phyloP scores from a whole-genome alignment of 2,113 vertebrate species.

The Poeciliopsis occidentalis region DNA sequence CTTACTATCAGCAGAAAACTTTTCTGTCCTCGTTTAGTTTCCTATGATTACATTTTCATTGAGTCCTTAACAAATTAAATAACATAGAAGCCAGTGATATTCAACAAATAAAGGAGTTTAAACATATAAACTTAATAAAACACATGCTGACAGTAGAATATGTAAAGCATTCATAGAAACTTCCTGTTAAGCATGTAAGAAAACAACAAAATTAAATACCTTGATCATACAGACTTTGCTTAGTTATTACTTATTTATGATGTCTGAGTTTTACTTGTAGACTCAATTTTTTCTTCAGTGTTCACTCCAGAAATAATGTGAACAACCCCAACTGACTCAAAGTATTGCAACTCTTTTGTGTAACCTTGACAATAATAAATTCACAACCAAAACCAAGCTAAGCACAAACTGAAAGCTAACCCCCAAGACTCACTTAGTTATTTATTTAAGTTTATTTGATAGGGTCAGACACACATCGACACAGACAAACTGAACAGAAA shows the following conservation, averaged over 20 bases:
- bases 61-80: neutral
- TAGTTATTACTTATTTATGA: neutral
- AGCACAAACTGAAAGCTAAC: neutral
- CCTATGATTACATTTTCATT: neutral
- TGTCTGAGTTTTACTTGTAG: neutral
- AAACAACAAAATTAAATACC: no score
- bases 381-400: neutral
- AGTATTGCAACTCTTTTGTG: neutral
- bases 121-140: neutral
- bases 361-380: neutral
- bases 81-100: neutral
- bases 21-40: neutral
- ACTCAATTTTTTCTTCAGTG: neutral
- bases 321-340: no score
- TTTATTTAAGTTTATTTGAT: no score
- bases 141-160: neutral
- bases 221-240: neutral
- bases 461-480: no score
- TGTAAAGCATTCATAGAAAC: neutral
- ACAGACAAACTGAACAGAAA: no score
- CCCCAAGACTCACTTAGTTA: neutral
- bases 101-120: neutral
- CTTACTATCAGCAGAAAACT: neutral
- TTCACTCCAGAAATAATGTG: neutral
- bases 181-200: neutral